Evolutionary conservation across 1,140 invertebrate genomes (phyloP), one percentile per base, ranked within the genome.

Genomic region (Pentalonia nigronervosa): DNA sequence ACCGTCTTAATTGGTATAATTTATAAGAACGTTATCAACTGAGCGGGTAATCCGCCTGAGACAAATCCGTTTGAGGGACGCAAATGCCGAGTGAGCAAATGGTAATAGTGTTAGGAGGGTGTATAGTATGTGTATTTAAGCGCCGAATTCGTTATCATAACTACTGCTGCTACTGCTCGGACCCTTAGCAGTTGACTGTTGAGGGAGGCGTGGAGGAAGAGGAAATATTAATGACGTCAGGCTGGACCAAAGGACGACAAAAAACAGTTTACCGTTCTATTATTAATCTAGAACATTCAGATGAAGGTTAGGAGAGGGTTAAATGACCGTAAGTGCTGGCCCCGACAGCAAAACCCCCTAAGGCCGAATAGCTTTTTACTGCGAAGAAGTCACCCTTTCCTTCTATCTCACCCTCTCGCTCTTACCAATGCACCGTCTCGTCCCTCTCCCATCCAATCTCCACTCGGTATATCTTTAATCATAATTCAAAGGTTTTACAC

Each of bases 401-500:
- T 34, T 88, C 86, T 48, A 48, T 88, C 88, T 89, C 34, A 1
- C 88, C 48, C n/a, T 89, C 14, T 89, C 50, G 9, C 87, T 53
- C 87, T 53, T 89, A 34, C 87, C 60, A 34, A 76, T 76, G 21
- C 87, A 23, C 48, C 56, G 14, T 76, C 56, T 76, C 47, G 20
- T 84, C 36, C 47, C 91, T 83, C 67, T 36, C 8, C 21, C n/a
- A 81, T 91, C 91, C 47, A 83, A 50, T 92, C 91, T 67, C 90
- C 25, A 76, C 90, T 91, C 67, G 67, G 91, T 92, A 91, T 91
- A 92, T 92, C 91, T 92, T 92, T 92, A 92, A 92, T 92, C 91
- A 92, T 92, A 92, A 92, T 92, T 92, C 91, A 92, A 92, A 92
- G 91, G 91, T 92, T 92, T 92, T 92, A 92, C 67, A 92, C 91